Percentiles rank a stretch among this genome's conserved stretches.
Conservation (phyloP, 2,797 vertebrate species). For the Peromyscus aztecus region DNA sequence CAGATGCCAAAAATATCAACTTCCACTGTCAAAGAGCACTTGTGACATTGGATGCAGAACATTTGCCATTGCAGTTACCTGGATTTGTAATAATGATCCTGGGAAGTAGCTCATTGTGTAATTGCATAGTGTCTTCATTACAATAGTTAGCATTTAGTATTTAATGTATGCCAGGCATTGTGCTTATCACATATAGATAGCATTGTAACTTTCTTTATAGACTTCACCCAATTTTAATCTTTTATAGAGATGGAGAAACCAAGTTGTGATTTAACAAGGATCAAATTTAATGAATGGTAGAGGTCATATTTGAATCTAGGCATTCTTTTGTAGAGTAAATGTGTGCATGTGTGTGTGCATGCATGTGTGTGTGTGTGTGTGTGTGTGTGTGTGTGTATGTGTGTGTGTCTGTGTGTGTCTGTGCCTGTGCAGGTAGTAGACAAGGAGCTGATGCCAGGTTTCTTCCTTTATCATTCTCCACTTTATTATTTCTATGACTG, state of each 20-base stretch:
- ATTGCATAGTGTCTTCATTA: background rate
- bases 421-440: too few species aligned
- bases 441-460: background rate
- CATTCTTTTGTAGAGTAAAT: background rate
- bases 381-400: background rate
- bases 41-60: background rate
- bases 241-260: background rate
- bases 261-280: background rate
- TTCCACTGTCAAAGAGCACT: background rate
- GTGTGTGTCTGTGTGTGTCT: background rate
- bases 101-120: background rate
- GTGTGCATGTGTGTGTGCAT: background rate
- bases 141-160: background rate
- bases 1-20: background rate
- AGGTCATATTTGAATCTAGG: background rate
- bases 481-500: background rate
- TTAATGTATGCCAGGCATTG: background rate
- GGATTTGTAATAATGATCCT: background rate
- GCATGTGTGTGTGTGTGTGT: background rate
- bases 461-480: background rate
- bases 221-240: constrained; percentile 27
- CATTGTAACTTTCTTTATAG: constrained; percentile 15
- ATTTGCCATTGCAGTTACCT: background rate
- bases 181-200: background rate
- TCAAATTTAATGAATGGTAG: background rate